These are phyloP conservation scores for Hylia prasina DNA, from an alignment of 2,113 vertebrate genomes.

Conservation along the genomic window DNA sequence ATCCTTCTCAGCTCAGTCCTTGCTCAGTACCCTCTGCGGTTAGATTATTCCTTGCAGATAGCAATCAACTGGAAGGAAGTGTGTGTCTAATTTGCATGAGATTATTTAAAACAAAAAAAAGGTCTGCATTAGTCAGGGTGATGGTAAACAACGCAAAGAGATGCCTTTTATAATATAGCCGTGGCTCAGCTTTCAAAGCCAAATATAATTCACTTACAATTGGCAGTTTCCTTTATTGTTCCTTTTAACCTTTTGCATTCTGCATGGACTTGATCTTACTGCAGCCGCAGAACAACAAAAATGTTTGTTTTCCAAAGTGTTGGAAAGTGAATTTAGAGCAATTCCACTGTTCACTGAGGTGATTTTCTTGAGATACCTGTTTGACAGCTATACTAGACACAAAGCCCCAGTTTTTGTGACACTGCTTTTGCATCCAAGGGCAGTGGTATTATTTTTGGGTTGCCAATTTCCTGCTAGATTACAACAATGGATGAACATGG, in stretches of 20 bases:
- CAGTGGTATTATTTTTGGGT: neutral
- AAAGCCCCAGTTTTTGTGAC: neutral
- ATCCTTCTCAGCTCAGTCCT: conserved; percentile 69
- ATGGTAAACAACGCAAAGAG: conserved; percentile 79
- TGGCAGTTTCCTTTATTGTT: conserved; percentile 75
- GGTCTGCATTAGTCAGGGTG: conserved; percentile 83
- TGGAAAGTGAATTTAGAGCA: neutral
- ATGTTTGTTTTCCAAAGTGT: conserved; percentile 5
- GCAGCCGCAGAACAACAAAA: neutral
- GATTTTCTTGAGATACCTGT: neutral
- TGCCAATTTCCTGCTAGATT: neutral
- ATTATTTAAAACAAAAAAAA: conserved; percentile 87
- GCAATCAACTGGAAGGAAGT: conserved; percentile 87
- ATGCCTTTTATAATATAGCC: conserved; percentile 79
- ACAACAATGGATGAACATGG: neutral
- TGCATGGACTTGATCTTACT: conserved; percentile 61
- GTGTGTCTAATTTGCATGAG: conserved; percentile 88
- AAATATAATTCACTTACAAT: conserved; percentile 80
- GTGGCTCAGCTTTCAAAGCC: conserved; percentile 74
- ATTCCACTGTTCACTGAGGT: neutral
- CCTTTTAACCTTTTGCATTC: conserved; percentile 79
- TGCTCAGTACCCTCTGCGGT: conserved; percentile 71
- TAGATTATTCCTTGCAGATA: conserved; percentile 85
- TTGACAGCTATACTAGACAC: neutral
- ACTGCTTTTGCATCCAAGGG: neutral